Conservation (phyloP, 1,140 invertebrate species). For the Palaemon carinicauda region DNA sequence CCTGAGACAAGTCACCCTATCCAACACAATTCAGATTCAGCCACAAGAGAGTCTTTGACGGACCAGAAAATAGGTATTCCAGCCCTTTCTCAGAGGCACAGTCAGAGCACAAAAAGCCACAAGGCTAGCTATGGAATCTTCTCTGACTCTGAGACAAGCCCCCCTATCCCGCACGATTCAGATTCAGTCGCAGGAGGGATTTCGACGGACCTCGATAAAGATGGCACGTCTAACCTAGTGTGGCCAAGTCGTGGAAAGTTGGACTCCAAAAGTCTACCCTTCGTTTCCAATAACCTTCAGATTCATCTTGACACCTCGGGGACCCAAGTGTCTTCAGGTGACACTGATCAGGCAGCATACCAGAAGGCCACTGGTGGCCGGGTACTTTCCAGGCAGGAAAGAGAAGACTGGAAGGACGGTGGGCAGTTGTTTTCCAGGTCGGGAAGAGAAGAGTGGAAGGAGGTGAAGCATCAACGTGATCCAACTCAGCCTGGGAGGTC, state of each 20-base stretch:
- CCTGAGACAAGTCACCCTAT: background rate
- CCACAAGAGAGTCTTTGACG: no score
- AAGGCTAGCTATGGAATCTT: background rate
- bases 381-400: background rate
- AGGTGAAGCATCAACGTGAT: background rate
- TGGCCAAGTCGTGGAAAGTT: no score
- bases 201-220: no score
- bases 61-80: constrained; percentile 11
- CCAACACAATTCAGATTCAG: no score
- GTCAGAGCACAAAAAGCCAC: background rate
- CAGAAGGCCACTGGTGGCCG: background rate
- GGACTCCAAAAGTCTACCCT: no score
- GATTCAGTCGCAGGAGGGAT: no score
- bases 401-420: background rate
- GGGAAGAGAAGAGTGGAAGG: background rate
- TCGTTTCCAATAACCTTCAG: no score
- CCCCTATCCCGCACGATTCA: no score
- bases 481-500: background rate
- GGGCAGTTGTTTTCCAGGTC: background rate
- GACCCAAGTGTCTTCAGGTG: no score
- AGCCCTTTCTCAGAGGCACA: background rate
- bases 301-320: no score
- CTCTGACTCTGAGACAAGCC: background rate
- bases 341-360: background rate
- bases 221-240: no score